phyloP scores from a whole-genome alignment of 2,797 vertebrate species.

The Kryptopterus vitreolus region DNA sequence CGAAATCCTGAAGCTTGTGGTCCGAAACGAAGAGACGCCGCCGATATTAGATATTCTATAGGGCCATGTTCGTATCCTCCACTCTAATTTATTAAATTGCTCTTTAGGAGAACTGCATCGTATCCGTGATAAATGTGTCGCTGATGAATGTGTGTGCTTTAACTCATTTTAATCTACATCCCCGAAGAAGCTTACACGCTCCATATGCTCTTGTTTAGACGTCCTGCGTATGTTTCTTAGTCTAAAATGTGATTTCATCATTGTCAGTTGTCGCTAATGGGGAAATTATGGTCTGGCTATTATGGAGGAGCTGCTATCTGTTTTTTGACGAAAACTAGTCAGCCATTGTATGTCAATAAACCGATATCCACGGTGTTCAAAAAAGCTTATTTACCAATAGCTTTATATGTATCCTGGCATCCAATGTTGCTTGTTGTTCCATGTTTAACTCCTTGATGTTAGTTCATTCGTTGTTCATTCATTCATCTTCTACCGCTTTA shows the following conservation, averaged over 20 bases:
- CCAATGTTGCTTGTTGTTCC: neutral
- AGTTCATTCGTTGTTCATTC: no score
- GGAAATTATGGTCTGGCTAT: neutral
- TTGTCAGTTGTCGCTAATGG: neutral
- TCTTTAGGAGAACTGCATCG: neutral
- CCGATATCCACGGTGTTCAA: neutral
- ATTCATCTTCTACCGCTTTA: no score
- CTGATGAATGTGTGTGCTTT: neutral
- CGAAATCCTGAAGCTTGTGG: neutral
- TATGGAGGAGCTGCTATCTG: no score
- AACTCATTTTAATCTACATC: slow-evolving; percentile 1
- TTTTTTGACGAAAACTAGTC: neutral
- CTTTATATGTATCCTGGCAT: neutral
- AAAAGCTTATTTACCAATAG: no score
- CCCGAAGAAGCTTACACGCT: neutral
- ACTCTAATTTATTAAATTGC: neutral
- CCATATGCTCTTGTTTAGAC: neutral
- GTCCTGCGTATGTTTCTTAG: neutral
- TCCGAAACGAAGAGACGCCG: neutral
- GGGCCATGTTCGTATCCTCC: neutral
- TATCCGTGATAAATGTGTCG: neutral
- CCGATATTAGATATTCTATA: neutral
- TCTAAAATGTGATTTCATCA: neutral
- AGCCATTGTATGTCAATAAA: neutral
- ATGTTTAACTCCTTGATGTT: neutral